A percentile compares a stretch with the other conserved stretches of the same genome.
Evolutionary conservation across 1,140 invertebrate species (phyloP).

Genomic region (Epicauta chinensis): DNA sequence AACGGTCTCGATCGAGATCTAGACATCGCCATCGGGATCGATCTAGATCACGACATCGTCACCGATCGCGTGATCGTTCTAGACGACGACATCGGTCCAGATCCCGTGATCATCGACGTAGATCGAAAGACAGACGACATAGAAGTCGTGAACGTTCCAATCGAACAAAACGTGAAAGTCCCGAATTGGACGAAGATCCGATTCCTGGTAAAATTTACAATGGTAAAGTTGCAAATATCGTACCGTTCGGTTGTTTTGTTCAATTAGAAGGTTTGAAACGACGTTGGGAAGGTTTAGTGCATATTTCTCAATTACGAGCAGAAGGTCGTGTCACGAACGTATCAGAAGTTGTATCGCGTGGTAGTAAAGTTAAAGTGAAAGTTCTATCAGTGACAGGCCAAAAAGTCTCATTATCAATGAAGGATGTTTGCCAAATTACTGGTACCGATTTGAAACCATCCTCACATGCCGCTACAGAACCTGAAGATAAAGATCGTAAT

Average conservation of each 20-base stretch:
- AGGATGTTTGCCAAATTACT: constrained; percentile 94
- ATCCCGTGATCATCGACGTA: constrained; percentile 35
- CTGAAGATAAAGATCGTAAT: constrained; percentile 70
- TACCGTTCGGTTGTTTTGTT: constrained; percentile 97
- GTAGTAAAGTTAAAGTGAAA: constrained; percentile 91
- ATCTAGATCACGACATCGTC: constrained; percentile 33
- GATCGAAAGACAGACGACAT: constrained; percentile 30
- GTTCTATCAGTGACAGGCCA: constrained; percentile 85
- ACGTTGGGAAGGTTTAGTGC: constrained; percentile 92
- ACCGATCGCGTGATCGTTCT: constrained; percentile 20
- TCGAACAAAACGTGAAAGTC: constrained; percentile 37
- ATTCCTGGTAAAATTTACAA: constrained; percentile 75
- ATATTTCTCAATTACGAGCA: constrained; percentile 90
- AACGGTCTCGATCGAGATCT: constrained; percentile 16
- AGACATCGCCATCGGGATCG: constrained; percentile 16
- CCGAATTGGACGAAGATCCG: constrained; percentile 57
- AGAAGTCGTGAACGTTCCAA: constrained; percentile 37
- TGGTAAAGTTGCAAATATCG: constrained; percentile 92
- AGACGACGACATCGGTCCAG: constrained; percentile 34
- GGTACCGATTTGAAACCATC: constrained; percentile 92
- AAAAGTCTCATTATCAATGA: constrained; percentile 96
- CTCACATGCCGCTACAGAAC: constrained; percentile 55
- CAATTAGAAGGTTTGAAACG: constrained; percentile 85
- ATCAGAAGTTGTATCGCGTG: constrained; percentile 85
- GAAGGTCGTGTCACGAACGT: constrained; percentile 94